A percentile compares a stretch with the other conserved stretches of the same genome.
phyloP scores from a whole-genome alignment of 2,888 invertebrate species.

The Nemurella pictetii region DNA sequence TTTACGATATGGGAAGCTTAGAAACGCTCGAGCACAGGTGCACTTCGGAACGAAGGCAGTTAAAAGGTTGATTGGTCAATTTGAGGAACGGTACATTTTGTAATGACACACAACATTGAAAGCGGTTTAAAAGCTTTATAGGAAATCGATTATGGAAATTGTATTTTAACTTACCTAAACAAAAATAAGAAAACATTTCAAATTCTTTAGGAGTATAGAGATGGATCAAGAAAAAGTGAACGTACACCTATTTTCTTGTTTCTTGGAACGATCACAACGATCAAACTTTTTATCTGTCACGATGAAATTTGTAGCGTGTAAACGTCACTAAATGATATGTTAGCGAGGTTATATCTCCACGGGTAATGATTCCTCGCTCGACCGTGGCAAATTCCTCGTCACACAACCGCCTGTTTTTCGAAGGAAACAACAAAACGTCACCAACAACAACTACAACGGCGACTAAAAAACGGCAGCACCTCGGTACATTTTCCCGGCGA shows the following conservation, averaged over 20 bases:
- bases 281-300: background rate
- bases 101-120: constrained; percentile 22
- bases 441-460: background rate
- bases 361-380: background rate
- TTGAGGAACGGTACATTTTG: constrained; percentile 1
- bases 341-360: background rate
- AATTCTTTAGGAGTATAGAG: background rate
- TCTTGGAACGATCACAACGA: constrained; percentile 1
- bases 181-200: background rate
- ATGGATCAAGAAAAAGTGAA: background rate
- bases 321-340: constrained; percentile 27
- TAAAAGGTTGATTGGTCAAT: constrained; percentile 29
- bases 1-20: background rate
- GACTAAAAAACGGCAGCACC: background rate
- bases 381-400: background rate
- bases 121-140: constrained; percentile 11
- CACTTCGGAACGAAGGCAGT: background rate
- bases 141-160: constrained; percentile 31
- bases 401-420: background rate
- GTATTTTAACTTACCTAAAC: background rate
- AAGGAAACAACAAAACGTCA: background rate
- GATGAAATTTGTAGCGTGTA: constrained; percentile 20
- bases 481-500: background rate
- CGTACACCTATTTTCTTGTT: background rate
- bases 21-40: background rate